Base-by-base conservation (phyloP, 2,113 vertebrate genomes). In the Furnarius figulus region DNA sequence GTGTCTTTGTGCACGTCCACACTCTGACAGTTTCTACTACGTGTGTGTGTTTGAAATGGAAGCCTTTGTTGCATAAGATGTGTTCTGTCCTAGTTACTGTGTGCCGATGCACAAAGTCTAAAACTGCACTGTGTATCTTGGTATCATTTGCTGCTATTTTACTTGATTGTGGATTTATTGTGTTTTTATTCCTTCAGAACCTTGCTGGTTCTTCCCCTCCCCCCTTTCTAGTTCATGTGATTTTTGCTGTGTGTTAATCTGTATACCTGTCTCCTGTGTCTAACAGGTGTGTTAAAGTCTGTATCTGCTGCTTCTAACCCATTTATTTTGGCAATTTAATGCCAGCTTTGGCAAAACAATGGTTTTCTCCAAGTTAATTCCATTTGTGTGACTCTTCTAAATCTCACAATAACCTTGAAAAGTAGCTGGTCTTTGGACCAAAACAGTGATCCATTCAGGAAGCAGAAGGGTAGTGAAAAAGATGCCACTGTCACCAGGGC, bases 1-100 rank as follows among this genome's bases (percentile, higher is more conserved):
- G 14, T 24, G 33, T 63, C 8, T 24, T 0, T 62, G 5, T 40
- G 14, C 0, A 0, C 33, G 8, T 40, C 85, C 53, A 35, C 2
- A 0, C 12, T 37, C 12, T 37, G 35, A 28, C 46, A 71, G 22
- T 20, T 70, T 56, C 11, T 68, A 15, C 31, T 44, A 4, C 3
- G 1, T 47, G 2, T 62, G 1, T 47, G 2, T 62, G 7, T 62
- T 73, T 89, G 33, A 71, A 79, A 22, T 22, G 19, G 0, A 5
- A 42, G 27, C 15, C 42, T 39, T 59, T 7, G 8, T 30, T 73
- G 55, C 33, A 1, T 72, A 27, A 55, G 49, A 24, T 47, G 17
- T 70, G 16, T 80, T 49, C 59, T 89, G 33, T 86, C 19, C 9
- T 77, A 15, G 44, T 40, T 6, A 12, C 58, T 2, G 0, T 44